Percentiles rank a stretch among this genome's conserved stretches.
These are phyloP conservation scores for Drosophila paulistorum DNA, from an alignment of 1,140 invertebrate genomes.

Conservation along the genomic window DNA sequence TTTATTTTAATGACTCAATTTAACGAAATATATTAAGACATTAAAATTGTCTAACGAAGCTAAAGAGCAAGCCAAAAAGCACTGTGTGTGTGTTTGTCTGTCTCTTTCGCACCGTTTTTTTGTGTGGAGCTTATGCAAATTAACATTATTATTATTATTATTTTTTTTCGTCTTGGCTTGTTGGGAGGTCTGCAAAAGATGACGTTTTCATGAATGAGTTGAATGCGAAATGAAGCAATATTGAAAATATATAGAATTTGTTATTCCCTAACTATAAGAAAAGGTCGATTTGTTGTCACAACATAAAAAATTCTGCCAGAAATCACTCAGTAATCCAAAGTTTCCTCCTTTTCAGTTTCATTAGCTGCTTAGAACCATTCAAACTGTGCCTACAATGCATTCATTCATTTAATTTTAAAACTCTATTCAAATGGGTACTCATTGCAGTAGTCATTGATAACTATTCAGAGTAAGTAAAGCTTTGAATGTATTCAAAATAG, in stretches of 20 bases:
- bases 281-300: neutral
- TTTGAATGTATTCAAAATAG: too few species aligned
- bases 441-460: too few species aligned
- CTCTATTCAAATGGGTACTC: too few species aligned
- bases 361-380: too few species aligned
- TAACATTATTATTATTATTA: slow-evolving; percentile 63
- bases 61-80: slow-evolving; percentile 27
- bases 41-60: slow-evolving; percentile 80
- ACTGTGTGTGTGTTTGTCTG: slow-evolving; percentile 37
- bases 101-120: slow-evolving; percentile 15
- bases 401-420: too few species aligned
- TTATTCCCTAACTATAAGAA: neutral
- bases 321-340: too few species aligned
- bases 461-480: too few species aligned
- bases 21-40: slow-evolving; percentile 82
- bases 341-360: too few species aligned
- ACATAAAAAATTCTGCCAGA: too few species aligned
- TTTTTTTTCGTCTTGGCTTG: slow-evolving; percentile 15
- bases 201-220: slow-evolving; percentile 68
- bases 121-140: slow-evolving; percentile 63
- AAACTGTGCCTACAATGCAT: too few species aligned
- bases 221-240: slow-evolving; percentile 58
- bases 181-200: slow-evolving; percentile 60
- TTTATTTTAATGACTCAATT: slow-evolving; percentile 83
- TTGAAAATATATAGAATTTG: neutral